phyloP scores from a whole-genome alignment of 2,888 invertebrate genomes.

The Caenorhabditis doughertyi region DNA sequence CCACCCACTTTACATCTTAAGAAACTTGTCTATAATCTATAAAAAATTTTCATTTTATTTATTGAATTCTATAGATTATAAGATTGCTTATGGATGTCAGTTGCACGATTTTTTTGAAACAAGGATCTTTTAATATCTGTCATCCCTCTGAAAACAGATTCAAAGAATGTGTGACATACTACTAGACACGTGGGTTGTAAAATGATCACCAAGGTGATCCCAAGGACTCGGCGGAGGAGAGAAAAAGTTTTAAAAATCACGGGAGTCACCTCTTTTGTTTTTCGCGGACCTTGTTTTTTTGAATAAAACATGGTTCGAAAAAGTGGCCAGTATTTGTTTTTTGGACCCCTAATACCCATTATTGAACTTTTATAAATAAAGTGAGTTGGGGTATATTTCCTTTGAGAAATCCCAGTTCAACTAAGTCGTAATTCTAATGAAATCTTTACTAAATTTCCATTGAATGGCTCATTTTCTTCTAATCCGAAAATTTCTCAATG shows the following conservation, averaged over 20 bases:
- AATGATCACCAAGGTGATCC: conserved; percentile 7
- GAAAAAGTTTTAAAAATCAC: conserved; percentile 12
- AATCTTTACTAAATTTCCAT: neutral
- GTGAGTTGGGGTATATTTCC: too few species aligned
- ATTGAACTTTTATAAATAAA: too few species aligned
- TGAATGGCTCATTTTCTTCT: neutral
- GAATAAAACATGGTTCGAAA: conserved; percentile 1
- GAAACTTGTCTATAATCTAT: too few species aligned
- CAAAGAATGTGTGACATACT: neutral
- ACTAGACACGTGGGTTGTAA: conserved; percentile 6
- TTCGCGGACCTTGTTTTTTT: conserved; percentile 3
- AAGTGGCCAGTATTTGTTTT: neutral
- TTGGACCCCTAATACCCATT: neutral
- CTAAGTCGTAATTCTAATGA: neutral
- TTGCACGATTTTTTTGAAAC: too few species aligned
- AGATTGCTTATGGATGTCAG: too few species aligned
- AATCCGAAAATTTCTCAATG: neutral
- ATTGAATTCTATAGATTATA: too few species aligned
- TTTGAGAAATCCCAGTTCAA: neutral
- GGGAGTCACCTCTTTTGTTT: neutral
- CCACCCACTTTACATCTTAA: too few species aligned
- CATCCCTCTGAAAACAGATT: too few species aligned
- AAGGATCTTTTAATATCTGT: too few species aligned
- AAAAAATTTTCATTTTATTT: too few species aligned
- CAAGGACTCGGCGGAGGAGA: neutral